Conservation (phyloP, 2,797 vertebrate species). For the Coccyzus lansbergi region DNA sequence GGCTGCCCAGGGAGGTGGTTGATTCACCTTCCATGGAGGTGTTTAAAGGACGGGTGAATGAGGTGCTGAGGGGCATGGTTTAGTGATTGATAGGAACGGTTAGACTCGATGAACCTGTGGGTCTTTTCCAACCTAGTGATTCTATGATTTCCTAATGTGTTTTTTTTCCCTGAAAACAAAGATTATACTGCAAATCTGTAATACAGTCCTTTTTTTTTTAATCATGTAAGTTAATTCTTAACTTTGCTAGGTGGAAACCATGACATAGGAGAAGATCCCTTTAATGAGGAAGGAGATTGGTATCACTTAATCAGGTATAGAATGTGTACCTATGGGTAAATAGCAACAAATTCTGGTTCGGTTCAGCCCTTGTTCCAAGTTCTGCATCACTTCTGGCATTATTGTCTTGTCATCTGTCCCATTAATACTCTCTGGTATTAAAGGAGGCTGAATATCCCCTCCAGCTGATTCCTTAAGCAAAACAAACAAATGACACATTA, state of each 20-base stretch:
- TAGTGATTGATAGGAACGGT: too few relatives aligned
- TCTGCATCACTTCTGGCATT: constrained; percentile 88
- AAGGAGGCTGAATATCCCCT: constrained; percentile 91
- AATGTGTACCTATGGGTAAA: constrained; percentile 94
- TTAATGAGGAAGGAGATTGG: constrained; percentile 33
- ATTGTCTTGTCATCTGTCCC: constrained; percentile 91
- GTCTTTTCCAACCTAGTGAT: too few relatives aligned
- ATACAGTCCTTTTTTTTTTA: background rate
- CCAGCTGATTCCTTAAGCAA: constrained; percentile 88
- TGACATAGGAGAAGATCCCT: constrained; percentile 1
- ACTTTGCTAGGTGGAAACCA: constrained; percentile 2
- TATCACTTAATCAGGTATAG: constrained; percentile 79
- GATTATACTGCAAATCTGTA: background rate
- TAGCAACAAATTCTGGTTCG: constrained; percentile 91
- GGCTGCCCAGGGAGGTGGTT: too few relatives aligned
- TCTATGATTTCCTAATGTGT: background rate
- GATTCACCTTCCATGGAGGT: too few relatives aligned
- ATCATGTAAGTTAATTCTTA: background rate
- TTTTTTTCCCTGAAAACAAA: background rate
- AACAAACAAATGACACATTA: constrained; percentile 25
- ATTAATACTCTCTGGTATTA: constrained; percentile 92
- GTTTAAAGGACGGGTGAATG: too few relatives aligned
- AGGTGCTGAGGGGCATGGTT: too few relatives aligned
- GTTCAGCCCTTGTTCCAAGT: constrained; percentile 90
- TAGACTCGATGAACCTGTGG: too few relatives aligned